Percentiles rank a stretch among this genome's conserved stretches.
phyloP scores from a whole-genome alignment of 2,113 vertebrate genomes.

The Chitala chitala region DNA sequence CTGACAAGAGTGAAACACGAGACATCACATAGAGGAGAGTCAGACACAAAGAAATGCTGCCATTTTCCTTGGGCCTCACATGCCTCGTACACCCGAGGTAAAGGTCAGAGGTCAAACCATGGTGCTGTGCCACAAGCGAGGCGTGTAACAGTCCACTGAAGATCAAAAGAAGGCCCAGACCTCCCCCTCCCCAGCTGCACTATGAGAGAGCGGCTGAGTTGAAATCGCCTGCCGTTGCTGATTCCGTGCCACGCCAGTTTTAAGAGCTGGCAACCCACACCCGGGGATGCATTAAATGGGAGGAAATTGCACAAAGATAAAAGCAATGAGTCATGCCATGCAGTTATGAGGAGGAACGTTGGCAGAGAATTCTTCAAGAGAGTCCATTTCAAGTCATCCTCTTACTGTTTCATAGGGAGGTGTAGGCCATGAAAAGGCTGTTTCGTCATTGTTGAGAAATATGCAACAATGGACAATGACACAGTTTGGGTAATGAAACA shows the following conservation, averaged over 20 bases:
- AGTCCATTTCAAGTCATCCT: slow-evolving; percentile 3
- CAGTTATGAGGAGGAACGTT: slow-evolving; percentile 21
- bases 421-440: background rate
- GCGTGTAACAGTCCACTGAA: background rate
- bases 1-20: slow-evolving; percentile 19
- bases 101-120: slow-evolving; percentile 1
- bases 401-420: slow-evolving; percentile 19
- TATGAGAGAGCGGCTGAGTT: background rate
- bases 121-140: background rate
- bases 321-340: slow-evolving; percentile 23
- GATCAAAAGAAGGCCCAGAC: background rate
- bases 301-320: background rate
- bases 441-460: slow-evolving; percentile 15
- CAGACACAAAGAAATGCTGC: background rate
- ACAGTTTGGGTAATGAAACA: background rate
- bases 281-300: background rate
- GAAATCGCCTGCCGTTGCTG: background rate
- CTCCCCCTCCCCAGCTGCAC: too few species aligned
- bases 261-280: background rate
- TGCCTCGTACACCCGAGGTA: background rate
- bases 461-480: background rate
- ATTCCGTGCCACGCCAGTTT: background rate
- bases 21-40: slow-evolving; percentile 15
- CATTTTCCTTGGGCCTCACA: background rate
- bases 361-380: slow-evolving; percentile 9